Evolutionary conservation across 2,888 invertebrate genomes (phyloP), one percentile per base, ranked within the genome.

Genomic region (Amphipoea lucens): DNA sequence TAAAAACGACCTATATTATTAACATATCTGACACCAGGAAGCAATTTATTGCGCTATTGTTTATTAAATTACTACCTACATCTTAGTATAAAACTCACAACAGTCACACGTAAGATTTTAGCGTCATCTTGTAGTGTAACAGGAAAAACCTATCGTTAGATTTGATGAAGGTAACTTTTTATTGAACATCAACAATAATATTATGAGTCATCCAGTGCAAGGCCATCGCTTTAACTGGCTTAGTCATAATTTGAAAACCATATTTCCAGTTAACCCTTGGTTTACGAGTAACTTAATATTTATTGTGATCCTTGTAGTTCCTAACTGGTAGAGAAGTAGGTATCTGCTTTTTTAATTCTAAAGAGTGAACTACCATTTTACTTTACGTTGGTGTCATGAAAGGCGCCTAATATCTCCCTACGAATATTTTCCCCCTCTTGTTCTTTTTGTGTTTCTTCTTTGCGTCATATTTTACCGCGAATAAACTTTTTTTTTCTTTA

Each of bases 81-180:
- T 23, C 36, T 70, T 11, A n/a, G 4, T 70, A 48, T 40, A 40
- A 48, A 48, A 40, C 1, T 29, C 40, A 17, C 5, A 71, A 68
- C 7, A 23, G 6, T 1, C 20, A 48, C 11, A 62, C 60, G 29
- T 75, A 63, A 68, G 23, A 51, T 62, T 57, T 66, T 14, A 45
- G 57, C 62, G 60, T 82, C 65, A 82, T 60, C 67, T 54, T 4
- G 14, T 48, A 72, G 23, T 45, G 14, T 67, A 60, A 60, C 70
- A 76, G 86, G 84, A 83, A 84, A 84, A 84, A 74, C 74, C 69
- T 76, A 79, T 72, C 29, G 23, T 68, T 17, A 66, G 29, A 57
- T 79, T 76, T 79, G 78, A 73, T 20, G 83, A 29, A 79, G 79
- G 63, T 12, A 62, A 74, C 12, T 77, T 86, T 82, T 78, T 77